phyloP scores from a whole-genome alignment of 1,140 invertebrate genomes.

The Drosophila sturtevanti region DNA sequence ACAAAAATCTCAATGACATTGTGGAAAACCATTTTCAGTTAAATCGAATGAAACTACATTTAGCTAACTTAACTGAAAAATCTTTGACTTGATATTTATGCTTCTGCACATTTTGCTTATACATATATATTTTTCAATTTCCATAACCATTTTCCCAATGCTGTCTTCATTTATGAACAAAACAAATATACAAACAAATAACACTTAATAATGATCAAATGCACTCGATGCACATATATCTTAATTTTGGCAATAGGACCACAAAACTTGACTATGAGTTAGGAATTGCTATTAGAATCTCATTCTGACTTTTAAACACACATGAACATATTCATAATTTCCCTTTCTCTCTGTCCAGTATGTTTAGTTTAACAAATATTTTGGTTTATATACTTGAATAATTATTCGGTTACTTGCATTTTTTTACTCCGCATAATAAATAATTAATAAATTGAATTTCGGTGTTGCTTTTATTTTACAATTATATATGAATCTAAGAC shows the following conservation, averaged over 20 bases:
- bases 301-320: background rate
- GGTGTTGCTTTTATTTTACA: too few species aligned
- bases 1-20: conserved; percentile 12
- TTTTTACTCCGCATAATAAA: background rate
- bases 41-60: conserved; percentile 25
- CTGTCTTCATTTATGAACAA: conserved; percentile 33
- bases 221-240: conserved; percentile 62
- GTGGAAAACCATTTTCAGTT: conserved; percentile 12
- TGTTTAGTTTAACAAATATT: background rate
- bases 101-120: conserved; percentile 16
- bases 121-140: conserved; percentile 62
- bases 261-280: conserved; percentile 11
- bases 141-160: conserved; percentile 20
- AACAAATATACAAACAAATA: conserved; percentile 22
- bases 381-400: background rate
- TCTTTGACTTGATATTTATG: background rate
- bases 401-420: background rate
- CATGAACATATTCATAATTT: background rate
- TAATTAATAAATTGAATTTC: background rate
- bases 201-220: conserved; percentile 74
- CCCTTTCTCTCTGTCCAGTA: background rate
- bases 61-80: background rate
- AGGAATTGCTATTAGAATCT: conserved; percentile 18
- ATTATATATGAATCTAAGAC: too few species aligned
- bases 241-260: conserved; percentile 55